phyloP scores from a whole-genome alignment of 2,888 invertebrate species.

The Apotomis betuletana region DNA sequence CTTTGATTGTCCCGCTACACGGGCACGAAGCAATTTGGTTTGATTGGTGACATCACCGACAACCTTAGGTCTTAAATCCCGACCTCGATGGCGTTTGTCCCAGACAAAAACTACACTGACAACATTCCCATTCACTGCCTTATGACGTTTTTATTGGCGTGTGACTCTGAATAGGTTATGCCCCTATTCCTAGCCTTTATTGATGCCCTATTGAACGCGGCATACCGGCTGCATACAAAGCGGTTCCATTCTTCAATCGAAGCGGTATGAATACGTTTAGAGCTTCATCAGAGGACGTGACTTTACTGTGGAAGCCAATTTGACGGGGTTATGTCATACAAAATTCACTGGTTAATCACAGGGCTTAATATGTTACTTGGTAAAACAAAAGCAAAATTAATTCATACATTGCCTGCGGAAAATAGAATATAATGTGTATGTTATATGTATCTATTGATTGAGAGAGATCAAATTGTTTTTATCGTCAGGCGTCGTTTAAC shows the following conservation, averaged over 20 bases:
- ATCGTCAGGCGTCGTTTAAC: too few relatives aligned
- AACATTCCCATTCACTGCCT: neutral
- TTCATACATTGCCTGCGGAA: too few relatives aligned
- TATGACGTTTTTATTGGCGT: constrained; percentile 25
- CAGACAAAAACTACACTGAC: neutral
- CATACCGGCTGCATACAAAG: constrained; percentile 26
- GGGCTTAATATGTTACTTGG: too few relatives aligned
- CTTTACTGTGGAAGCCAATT: constrained; percentile 12
- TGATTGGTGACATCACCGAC: too few relatives aligned
- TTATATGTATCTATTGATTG: too few relatives aligned
- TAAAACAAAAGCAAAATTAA: too few relatives aligned
- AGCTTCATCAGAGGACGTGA: constrained; percentile 16
- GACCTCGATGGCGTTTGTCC: neutral
- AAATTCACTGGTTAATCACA: too few relatives aligned
- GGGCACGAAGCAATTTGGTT: too few relatives aligned
- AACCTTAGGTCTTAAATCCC: too few relatives aligned
- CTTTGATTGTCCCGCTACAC: too few relatives aligned
- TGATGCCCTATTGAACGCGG: constrained; percentile 27
- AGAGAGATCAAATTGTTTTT: too few relatives aligned
- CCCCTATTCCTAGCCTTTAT: constrained; percentile 29
- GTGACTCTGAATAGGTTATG: constrained; percentile 25
- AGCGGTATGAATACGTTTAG: constrained; percentile 26
- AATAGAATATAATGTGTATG: too few relatives aligned
- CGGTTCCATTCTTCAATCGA: constrained; percentile 20
- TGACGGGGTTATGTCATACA: neutral